Base-by-base conservation (phyloP, 1,140 invertebrate species). In the Diachasma alloeum region DNA sequence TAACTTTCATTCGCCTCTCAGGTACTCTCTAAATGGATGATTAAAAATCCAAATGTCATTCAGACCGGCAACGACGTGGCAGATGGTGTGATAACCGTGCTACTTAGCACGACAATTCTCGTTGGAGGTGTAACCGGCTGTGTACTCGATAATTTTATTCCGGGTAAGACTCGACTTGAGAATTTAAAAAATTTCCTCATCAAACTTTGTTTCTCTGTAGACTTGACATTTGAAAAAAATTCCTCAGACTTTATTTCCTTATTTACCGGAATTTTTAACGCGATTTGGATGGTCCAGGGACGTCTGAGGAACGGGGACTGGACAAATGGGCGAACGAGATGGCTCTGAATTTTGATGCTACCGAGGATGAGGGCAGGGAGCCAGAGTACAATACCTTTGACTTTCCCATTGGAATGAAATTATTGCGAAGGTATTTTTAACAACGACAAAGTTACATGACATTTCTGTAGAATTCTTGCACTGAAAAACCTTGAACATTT, bases 61-160 rank as follows among this genome's bases (percentile, higher is more conserved):
- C 83, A 93, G 72, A 95, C 94, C 0, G 95, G 95, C 0, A 91
- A 91, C 37, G 91, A 92, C n/a, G 90, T 93, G 0, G 79, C 93
- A 13, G 94, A 97, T 81, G 93, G 95, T 59, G 93, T 96, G 0
- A 82, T 97, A 9, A 93, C 93, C 0, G 95, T 97, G 15, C 86
- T 97, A 48, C 89, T 97, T 17, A 95, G 94, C 19, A 97, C 96
- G 0, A 95, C 94, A 19, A 97, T 97, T 85, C 92, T 97, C 67
- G 93, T 97, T 1, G 96, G 95, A 0, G 96, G 96, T 1, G 80
- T 94, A 1, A 79, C 94, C 0, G 96, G 96, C 0, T 97, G 95
- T 83, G 77, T 97, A 19, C 85, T 97, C 72, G 96, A 97, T 85
- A 96, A 97, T 84, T 87, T 95, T 0, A 94, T 97, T 79, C 96